Conservation (phyloP, 1,140 invertebrate species). For the Colletes gigas region DNA sequence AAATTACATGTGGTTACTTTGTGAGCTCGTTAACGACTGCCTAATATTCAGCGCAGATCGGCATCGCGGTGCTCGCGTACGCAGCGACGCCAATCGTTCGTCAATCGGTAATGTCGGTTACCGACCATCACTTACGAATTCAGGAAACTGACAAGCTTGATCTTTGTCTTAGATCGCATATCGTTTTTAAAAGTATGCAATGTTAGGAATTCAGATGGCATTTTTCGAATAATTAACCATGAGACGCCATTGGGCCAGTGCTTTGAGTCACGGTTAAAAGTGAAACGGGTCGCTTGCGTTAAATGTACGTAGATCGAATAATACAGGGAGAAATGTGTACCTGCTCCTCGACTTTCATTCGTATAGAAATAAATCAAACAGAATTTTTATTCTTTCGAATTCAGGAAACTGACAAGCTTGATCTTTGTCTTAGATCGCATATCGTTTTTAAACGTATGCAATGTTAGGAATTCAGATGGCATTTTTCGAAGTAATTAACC, state of each 20-base stretch:
- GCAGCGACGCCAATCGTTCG: too few relatives aligned
- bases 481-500: conserved; percentile 58
- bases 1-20: too few relatives aligned
- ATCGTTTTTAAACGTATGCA: not conserved
- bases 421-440: conserved; percentile 27
- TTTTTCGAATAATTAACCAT: conserved; percentile 58
- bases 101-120: too few relatives aligned
- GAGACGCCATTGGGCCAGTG: conserved; percentile 26
- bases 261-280: conserved; percentile 25
- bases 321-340: conserved; percentile 22
- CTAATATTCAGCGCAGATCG: too few relatives aligned
- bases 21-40: too few relatives aligned
- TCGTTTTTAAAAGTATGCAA: not conserved
- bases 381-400: too few relatives aligned
- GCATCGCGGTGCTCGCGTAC: too few relatives aligned
- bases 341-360: too few relatives aligned
- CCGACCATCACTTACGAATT: too few relatives aligned
- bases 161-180: conserved; percentile 27
- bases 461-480: conserved; percentile 39
- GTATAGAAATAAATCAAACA: too few relatives aligned
- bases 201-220: conserved; percentile 40
- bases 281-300: conserved; percentile 36
- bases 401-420: not conserved
- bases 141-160: not conserved
- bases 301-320: conserved; percentile 28